phyloP scores from a whole-genome alignment of 2,797 vertebrate genomes.

The Phoeniculus purpureus region DNA sequence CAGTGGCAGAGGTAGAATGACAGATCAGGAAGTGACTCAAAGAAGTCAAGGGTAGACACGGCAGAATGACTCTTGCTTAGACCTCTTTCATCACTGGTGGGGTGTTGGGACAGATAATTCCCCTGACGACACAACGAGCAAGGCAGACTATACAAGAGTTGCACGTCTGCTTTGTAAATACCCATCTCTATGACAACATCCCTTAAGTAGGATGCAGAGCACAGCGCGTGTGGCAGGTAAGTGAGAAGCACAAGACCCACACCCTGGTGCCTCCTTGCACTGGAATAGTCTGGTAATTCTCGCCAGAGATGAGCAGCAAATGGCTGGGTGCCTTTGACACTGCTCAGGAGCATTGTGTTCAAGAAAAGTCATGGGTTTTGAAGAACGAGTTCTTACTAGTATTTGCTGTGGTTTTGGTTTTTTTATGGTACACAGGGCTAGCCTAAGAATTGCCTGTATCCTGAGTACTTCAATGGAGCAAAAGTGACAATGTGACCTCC shows the following conservation, averaged over 20 bases:
- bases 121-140: not conserved
- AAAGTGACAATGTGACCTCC: not conserved
- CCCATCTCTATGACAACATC: not conserved
- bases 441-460: not conserved
- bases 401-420: not conserved
- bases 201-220: not conserved
- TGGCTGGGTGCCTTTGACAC: not conserved
- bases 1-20: not conserved
- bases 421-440: not conserved
- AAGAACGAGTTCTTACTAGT: not conserved
- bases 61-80: not conserved
- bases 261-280: not conserved
- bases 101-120: not conserved
- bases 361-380: not conserved
- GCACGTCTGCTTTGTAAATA: not conserved
- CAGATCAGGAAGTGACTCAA: not conserved
- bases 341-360: not conserved
- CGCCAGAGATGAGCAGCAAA: not conserved
- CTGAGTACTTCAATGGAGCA: not conserved
- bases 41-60: not conserved
- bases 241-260: not conserved
- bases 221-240: not conserved
- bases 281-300: not conserved
- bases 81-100: not conserved
- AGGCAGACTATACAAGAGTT: not conserved